These are phyloP conservation scores for Cordylochernes scorpioides DNA, from an alignment of 2,888 invertebrate species.

Conservation along the genomic window DNA sequence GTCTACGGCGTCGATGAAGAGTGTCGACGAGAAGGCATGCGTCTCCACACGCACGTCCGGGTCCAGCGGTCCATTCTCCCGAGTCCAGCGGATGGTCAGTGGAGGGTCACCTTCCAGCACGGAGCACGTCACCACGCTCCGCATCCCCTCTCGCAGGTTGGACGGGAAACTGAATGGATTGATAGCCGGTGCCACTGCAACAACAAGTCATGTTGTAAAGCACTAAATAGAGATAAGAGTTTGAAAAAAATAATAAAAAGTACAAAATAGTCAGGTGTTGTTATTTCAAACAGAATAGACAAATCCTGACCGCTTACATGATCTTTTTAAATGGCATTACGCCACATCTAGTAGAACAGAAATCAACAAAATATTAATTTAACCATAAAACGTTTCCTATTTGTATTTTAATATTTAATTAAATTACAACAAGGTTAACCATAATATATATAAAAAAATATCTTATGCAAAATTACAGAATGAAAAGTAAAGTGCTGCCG, in stretches of 20 bases:
- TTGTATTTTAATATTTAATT: too few relatives aligned
- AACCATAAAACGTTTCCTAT: too few relatives aligned
- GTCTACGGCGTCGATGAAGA: conserved; percentile 13
- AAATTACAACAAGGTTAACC: too few relatives aligned
- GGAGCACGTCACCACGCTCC: conserved; percentile 26
- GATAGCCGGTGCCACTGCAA: conserved; percentile 27
- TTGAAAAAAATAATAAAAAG: not conserved
- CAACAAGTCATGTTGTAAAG: conserved; percentile 6
- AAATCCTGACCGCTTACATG: too few relatives aligned
- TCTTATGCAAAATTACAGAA: too few relatives aligned
- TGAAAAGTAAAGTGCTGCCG: too few relatives aligned
- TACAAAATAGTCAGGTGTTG: too few relatives aligned
- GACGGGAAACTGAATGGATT: conserved; percentile 25
- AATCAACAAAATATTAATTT: too few relatives aligned
- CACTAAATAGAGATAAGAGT: conserved; percentile 3
- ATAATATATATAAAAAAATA: too few relatives aligned
- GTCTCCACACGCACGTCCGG: conserved; percentile 5
- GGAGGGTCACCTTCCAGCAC: conserved; percentile 19
- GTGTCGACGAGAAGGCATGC: conserved; percentile 13
- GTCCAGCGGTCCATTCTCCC: conserved; percentile 24
- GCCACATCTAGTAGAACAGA: too few relatives aligned
- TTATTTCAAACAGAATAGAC: too few relatives aligned
- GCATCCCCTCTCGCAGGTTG: conserved; percentile 23
- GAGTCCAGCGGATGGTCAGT: conserved; percentile 22
- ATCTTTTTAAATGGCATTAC: too few relatives aligned